phyloP scores from a whole-genome alignment of 2,113 vertebrate genomes.

The Pungitius pungitius region DNA sequence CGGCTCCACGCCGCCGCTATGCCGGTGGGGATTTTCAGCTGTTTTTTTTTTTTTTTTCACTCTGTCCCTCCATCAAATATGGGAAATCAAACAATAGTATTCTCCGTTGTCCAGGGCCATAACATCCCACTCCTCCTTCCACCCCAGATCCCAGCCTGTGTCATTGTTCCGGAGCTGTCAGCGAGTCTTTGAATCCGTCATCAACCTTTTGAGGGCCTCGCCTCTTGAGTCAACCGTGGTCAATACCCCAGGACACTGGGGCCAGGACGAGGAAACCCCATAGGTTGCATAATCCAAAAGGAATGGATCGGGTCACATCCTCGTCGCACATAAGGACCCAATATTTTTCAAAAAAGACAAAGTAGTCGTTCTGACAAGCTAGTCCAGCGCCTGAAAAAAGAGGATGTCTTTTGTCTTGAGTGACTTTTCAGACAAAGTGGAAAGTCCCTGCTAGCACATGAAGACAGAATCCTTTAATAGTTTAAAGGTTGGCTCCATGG shows the following conservation, averaged over 20 bases:
- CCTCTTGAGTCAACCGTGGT: conserved; percentile 51
- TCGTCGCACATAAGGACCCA: conserved; percentile 26
- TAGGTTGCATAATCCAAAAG: conserved; percentile 40
- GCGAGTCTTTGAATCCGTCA: conserved; percentile 71
- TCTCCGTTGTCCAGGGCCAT: conserved; percentile 39
- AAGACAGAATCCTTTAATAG: conserved; percentile 36
- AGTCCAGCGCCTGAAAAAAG: conserved; percentile 22
- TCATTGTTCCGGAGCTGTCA: conserved; percentile 72
- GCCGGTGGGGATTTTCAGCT: conserved; percentile 43
- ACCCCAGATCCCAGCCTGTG: conserved; percentile 24
- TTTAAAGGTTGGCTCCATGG: too few relatives aligned
- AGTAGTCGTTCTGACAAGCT: conserved; percentile 9
- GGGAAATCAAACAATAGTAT: conserved; percentile 72
- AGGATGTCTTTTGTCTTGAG: conserved; percentile 32
- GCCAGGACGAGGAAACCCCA: conserved; percentile 58
- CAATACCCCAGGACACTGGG: conserved; percentile 63
- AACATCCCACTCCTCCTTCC: conserved; percentile 45
- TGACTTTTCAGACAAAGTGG: conserved; percentile 24
- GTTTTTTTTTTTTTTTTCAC: conserved; percentile 57
- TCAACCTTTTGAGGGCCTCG: conserved; percentile 57
- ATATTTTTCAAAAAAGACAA: conserved; percentile 31
- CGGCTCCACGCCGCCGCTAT: conserved; percentile 27
- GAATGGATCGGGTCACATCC: conserved; percentile 62
- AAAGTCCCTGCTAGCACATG: conserved; percentile 17
- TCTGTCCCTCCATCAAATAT: conserved; percentile 49